Conservation (phyloP, 2,113 vertebrate species). For the Dissostichus mawsoni region DNA sequence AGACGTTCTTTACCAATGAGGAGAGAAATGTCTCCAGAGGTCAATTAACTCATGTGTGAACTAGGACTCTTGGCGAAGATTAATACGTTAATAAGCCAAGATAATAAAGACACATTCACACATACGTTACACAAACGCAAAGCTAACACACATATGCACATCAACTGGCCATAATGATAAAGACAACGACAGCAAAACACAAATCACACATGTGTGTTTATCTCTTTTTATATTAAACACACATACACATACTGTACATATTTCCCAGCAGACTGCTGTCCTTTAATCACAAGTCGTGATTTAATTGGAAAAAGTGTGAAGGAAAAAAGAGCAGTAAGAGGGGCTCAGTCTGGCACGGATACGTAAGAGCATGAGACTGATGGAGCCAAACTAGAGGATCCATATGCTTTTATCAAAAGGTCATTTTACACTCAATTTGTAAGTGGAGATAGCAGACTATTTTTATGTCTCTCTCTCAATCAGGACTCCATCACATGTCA, state of each 20-base stretch:
- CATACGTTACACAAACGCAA: not conserved
- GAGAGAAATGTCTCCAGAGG: constrained; percentile 56
- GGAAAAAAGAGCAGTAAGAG: constrained; percentile 39
- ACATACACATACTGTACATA: constrained; percentile 23
- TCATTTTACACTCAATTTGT: constrained; percentile 43
- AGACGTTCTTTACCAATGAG: constrained; percentile 53
- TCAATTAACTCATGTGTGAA: constrained; percentile 73
- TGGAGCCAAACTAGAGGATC: constrained; percentile 45
- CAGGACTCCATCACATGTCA: not conserved
- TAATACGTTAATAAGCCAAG: constrained; percentile 30
- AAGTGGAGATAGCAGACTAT: constrained; percentile 20
- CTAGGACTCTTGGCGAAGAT: constrained; percentile 10
- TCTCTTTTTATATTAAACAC: not conserved
- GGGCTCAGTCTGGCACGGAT: constrained; percentile 55
- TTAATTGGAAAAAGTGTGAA: constrained; percentile 70
- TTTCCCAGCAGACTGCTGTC: constrained; percentile 45
- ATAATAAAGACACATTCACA: constrained; percentile 35
- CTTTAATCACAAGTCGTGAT: constrained; percentile 67
- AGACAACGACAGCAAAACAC: constrained; percentile 2
- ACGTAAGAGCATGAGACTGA: constrained; percentile 17
- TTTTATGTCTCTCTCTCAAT: constrained; percentile 25
- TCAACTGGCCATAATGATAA: constrained; percentile 9
- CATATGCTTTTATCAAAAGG: constrained; percentile 53
- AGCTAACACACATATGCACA: constrained; percentile 6
- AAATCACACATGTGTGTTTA: not conserved